A percentile compares a stretch with the other conserved stretches of the same genome.
These are phyloP conservation scores for Tachuris rubrigastra DNA, from an alignment of 2,113 vertebrate genomes.

Conservation along the genomic window DNA sequence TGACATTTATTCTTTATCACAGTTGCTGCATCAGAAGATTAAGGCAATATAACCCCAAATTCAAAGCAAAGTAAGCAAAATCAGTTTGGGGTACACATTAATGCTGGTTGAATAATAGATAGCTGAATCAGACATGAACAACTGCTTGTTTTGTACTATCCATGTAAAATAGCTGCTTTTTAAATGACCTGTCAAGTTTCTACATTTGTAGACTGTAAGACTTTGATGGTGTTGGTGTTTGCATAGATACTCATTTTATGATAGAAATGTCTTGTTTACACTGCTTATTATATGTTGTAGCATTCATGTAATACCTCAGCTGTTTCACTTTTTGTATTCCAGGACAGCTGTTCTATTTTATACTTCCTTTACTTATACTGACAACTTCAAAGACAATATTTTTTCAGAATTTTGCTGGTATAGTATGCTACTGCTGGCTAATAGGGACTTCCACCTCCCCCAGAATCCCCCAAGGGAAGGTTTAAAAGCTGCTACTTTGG, in stretches of 20 bases:
- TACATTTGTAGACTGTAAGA: not conserved
- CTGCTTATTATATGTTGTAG: not conserved
- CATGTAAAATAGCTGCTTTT: constrained; percentile 10
- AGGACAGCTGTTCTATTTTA: not conserved
- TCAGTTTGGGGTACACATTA: not conserved
- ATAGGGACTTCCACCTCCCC: not conserved
- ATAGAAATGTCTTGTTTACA: not conserved
- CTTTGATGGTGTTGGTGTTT: not conserved
- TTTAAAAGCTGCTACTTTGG: constrained; percentile 36
- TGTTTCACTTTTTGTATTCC: not conserved
- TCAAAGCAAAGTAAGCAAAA: constrained; percentile 38
- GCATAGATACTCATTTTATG: not conserved
- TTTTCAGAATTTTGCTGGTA: constrained; percentile 2
- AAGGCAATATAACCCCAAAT: constrained; percentile 9
- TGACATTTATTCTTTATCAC: not conserved
- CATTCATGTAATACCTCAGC: not conserved
- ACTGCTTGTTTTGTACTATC: not conserved
- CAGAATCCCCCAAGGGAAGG: not conserved
- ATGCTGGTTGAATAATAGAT: not conserved
- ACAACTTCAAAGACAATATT: not conserved
- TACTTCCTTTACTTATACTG: not conserved
- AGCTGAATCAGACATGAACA: not conserved
- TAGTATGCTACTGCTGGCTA: not conserved
- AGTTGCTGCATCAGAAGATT: not conserved
- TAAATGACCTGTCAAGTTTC: not conserved